These are phyloP conservation scores for Chloroclysta siterata DNA, from an alignment of 2,888 invertebrate species.

Conservation along the genomic window DNA sequence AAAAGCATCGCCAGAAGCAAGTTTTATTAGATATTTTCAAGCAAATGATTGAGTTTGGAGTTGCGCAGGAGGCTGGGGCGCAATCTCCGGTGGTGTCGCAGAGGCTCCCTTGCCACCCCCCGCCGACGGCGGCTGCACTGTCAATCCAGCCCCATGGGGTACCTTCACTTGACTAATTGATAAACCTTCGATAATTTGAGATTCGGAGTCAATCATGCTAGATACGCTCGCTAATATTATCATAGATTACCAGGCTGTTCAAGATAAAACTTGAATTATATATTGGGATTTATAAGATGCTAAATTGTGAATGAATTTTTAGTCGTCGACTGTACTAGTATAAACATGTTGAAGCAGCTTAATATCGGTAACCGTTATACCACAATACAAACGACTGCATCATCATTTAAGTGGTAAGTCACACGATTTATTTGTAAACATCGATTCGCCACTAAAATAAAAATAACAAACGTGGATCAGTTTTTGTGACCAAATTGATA, in stretches of 20 bases:
- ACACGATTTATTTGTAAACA: too few relatives aligned
- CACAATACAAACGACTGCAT: too few relatives aligned
- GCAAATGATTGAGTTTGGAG: slow-evolving; percentile 79
- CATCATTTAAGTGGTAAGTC: too few relatives aligned
- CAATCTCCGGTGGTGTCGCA: slow-evolving; percentile 77
- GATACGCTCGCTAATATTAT: slow-evolving; percentile 6
- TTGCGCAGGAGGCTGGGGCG: slow-evolving; percentile 77
- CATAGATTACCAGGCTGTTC: too few relatives aligned
- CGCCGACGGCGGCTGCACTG: slow-evolving; percentile 44
- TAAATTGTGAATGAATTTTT: too few relatives aligned
- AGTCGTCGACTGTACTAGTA: too few relatives aligned
- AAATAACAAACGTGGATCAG: slow-evolving; percentile 10
- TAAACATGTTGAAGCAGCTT: too few relatives aligned
- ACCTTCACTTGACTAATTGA: slow-evolving; percentile 50
- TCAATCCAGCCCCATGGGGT: slow-evolving; percentile 48
- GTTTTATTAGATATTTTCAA: slow-evolving; percentile 79
- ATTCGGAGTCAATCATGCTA: slow-evolving; percentile 29
- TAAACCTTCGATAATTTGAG: slow-evolving; percentile 51
- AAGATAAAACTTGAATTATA: too few relatives aligned
- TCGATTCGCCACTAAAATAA: neutral
- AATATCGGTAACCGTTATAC: too few relatives aligned
- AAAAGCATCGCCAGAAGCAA: slow-evolving; percentile 66
- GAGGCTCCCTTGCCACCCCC: slow-evolving; percentile 51
- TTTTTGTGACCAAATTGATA: slow-evolving; percentile 9
- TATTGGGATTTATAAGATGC: too few relatives aligned